Percentiles rank a stretch among this genome's conserved stretches.
Conservation (phyloP, 2,888 invertebrate species). For the Lasioglossum calceatum region DNA sequence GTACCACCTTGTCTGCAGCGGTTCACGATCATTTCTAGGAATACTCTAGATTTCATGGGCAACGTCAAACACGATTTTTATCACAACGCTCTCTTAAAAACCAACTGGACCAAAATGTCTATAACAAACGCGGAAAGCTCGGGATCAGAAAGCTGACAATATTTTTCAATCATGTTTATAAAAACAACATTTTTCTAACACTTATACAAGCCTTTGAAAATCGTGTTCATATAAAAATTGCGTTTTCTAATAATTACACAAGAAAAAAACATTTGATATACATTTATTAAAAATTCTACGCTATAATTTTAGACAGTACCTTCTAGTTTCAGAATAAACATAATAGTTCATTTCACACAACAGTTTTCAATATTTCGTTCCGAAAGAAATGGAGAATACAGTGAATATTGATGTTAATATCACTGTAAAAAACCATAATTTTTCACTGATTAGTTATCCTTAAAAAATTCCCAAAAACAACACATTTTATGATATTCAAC, state of each 20-base stretch:
- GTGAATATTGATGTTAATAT: not conserved
- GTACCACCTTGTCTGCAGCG: conserved; percentile 23
- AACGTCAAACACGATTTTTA: not conserved
- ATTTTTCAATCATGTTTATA: not conserved
- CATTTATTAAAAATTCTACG: too few relatives aligned
- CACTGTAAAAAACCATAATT: not conserved
- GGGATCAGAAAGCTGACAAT: not conserved
- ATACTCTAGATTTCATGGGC: not conserved
- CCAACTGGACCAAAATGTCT: not conserved
- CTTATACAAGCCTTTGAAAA: too few relatives aligned
- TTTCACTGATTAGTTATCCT: not conserved
- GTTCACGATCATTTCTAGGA: conserved; percentile 4
- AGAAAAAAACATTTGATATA: too few relatives aligned
- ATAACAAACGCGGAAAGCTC: not conserved
- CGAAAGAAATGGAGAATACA: not conserved
- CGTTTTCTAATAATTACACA: too few relatives aligned
- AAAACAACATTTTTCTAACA: too few relatives aligned
- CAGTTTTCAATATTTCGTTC: not conserved
- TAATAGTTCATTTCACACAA: not conserved
- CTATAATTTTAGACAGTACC: not conserved
- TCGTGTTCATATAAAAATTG: too few relatives aligned
- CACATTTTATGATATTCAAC: not conserved
- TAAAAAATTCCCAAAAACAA: not conserved
- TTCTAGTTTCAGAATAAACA: not conserved
- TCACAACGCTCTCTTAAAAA: not conserved